Evolutionary conservation across 1,140 invertebrate species (phyloP).

Genomic region (Nephotettix cincticeps): DNA sequence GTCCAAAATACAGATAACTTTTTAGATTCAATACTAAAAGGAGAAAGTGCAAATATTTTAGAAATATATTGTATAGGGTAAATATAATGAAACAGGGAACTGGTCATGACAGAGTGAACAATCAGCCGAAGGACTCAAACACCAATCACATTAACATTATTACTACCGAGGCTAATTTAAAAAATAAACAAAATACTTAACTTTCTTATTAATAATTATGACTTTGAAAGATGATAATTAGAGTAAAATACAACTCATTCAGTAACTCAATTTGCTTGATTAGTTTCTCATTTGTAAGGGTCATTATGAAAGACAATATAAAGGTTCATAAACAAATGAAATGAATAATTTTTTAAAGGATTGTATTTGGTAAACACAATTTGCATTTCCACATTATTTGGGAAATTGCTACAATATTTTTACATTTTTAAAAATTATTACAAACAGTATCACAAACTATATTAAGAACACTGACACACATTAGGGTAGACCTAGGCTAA

Average conservation of each 20-base stretch:
- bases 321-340: not conserved
- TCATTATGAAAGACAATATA: no score
- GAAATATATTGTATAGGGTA: not conserved
- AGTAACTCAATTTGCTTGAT: no score
- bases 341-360: not conserved
- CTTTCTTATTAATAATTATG: no score
- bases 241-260: no score
- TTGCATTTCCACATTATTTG: conserved; percentile 13
- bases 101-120: no score
- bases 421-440: conserved; percentile 15
- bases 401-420: conserved; percentile 15
- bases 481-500: not conserved
- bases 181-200: no score
- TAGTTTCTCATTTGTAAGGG: no score
- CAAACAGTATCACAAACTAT: conserved; percentile 22
- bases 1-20: not conserved
- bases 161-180: no score
- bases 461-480: conserved; percentile 16
- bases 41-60: not conserved
- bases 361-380: conserved; percentile 10
- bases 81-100: not conserved
- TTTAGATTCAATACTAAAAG: not conserved
- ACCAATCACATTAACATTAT: no score
- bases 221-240: no score
- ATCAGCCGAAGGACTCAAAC: no score